Conservation (phyloP, 2,797 vertebrate genomes). For the Buphagus erythrorhynchus region DNA sequence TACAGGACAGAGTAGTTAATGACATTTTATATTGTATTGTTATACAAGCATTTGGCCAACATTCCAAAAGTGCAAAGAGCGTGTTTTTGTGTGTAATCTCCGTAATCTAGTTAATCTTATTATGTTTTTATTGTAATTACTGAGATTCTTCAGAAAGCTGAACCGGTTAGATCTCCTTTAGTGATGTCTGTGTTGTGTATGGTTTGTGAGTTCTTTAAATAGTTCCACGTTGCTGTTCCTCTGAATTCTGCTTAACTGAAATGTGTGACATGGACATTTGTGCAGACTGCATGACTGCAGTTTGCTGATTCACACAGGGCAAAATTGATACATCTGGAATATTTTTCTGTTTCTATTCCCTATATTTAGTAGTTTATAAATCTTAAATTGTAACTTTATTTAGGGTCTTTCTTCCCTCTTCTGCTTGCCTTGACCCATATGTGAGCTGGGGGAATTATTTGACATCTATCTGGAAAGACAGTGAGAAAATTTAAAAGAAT, state of each 20-base stretch:
- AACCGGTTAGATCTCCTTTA: neutral
- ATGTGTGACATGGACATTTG: neutral
- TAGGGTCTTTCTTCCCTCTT: neutral
- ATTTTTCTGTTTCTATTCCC: neutral
- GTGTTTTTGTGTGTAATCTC: neutral
- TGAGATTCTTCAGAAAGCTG: neutral
- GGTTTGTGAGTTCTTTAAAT: neutral
- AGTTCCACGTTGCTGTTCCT: neutral
- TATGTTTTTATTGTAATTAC: neutral
- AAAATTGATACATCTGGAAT: neutral
- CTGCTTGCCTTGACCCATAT: neutral
- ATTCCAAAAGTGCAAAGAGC: neutral
- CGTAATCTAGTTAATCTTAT: neutral
- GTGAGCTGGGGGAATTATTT: neutral
- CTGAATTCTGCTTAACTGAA: neutral
- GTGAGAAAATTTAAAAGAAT: neutral
- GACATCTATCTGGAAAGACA: neutral
- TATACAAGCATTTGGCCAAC: neutral
- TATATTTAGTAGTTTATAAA: neutral
- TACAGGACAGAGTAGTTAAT: neutral
- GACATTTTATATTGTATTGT: neutral
- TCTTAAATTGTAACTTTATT: neutral
- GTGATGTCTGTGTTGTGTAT: neutral
- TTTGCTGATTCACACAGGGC: conserved; percentile 7
- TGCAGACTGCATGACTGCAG: neutral